Conservation (phyloP, 2,797 vertebrate genomes). For the Ctenopoma multispine region DNA sequence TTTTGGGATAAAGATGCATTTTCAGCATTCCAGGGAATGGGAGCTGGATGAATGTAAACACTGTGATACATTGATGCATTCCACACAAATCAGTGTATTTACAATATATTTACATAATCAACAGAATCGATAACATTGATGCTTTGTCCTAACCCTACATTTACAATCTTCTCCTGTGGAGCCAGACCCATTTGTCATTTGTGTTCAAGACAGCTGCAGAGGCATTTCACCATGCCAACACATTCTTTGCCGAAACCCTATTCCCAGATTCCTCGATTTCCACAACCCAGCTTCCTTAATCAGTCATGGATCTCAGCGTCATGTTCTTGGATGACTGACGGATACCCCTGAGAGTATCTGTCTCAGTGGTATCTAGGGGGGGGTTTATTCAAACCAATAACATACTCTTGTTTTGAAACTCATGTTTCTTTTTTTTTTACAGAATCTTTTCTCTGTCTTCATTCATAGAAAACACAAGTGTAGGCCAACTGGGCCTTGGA, state of each 20-base stretch:
- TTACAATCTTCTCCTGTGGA: slow-evolving; percentile 58
- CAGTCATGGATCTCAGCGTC: slow-evolving; percentile 69
- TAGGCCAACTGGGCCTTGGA: slow-evolving; percentile 43
- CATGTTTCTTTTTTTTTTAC: slow-evolving; percentile 44
- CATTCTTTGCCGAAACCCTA: slow-evolving; percentile 66
- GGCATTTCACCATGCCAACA: slow-evolving; percentile 51
- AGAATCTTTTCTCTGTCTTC: slow-evolving; percentile 39
- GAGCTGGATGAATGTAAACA: no score
- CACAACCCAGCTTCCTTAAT: slow-evolving; percentile 71
- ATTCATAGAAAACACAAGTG: slow-evolving; percentile 60
- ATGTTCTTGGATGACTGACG: slow-evolving; percentile 69
- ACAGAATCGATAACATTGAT: no score
- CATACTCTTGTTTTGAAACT: slow-evolving; percentile 39
- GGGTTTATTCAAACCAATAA: slow-evolving; percentile 60
- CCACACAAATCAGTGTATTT: no score
- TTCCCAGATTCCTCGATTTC: slow-evolving; percentile 82
- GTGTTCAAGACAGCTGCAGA: slow-evolving; percentile 74
- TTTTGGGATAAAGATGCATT: no score
- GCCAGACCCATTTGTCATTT: slow-evolving; percentile 59
- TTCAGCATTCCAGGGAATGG: no score
- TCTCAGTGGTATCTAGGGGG: no score
- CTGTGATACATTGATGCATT: no score
- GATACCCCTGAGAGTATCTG: slow-evolving; percentile 47
- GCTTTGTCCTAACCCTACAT: no score
- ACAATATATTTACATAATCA: no score